A percentile compares a stretch with the other conserved stretches of the same genome.
Evolutionary conservation across 2,888 invertebrate species (phyloP).

Genomic region (Erannis defoliaria): DNA sequence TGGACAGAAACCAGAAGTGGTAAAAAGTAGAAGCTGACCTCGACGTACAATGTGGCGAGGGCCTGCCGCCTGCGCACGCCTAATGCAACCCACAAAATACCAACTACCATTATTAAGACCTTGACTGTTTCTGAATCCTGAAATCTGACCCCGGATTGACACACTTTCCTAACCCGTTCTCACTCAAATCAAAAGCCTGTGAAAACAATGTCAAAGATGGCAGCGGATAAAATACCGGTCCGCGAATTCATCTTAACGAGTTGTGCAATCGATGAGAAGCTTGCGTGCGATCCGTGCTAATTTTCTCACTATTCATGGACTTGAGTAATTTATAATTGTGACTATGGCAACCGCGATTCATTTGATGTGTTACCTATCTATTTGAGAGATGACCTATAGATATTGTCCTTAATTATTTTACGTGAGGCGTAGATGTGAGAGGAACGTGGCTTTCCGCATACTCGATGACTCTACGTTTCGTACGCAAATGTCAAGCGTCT

Average conservation of each 20-base stretch:
- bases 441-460: constrained; percentile 57
- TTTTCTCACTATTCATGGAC: constrained; percentile 63
- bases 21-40: constrained; percentile 73
- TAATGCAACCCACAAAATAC: constrained; percentile 12
- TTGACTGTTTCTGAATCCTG: constrained; percentile 16
- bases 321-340: constrained; percentile 51
- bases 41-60: constrained; percentile 65
- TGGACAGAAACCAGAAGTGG: constrained; percentile 74
- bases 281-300: constrained; percentile 47
- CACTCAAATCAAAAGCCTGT: constrained; percentile 35
- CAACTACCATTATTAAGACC: neutral
- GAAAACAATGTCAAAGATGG: constrained; percentile 44
- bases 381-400: constrained; percentile 37
- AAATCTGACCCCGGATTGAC: constrained; percentile 33
- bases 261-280: constrained; percentile 58
- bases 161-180: constrained; percentile 37
- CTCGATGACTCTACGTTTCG: constrained; percentile 58
- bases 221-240: constrained; percentile 43
- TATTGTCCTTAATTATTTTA: constrained; percentile 42
- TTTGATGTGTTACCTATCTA: constrained; percentile 22
- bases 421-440: neutral
- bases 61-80: constrained; percentile 38
- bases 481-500: constrained; percentile 79
- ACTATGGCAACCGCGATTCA: constrained; percentile 38
- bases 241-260: constrained; percentile 45